Percentiles rank a stretch among this genome's conserved stretches.
Evolutionary conservation across 2,888 invertebrate genomes (phyloP).

Genomic region (Adelphocoris suturalis): DNA sequence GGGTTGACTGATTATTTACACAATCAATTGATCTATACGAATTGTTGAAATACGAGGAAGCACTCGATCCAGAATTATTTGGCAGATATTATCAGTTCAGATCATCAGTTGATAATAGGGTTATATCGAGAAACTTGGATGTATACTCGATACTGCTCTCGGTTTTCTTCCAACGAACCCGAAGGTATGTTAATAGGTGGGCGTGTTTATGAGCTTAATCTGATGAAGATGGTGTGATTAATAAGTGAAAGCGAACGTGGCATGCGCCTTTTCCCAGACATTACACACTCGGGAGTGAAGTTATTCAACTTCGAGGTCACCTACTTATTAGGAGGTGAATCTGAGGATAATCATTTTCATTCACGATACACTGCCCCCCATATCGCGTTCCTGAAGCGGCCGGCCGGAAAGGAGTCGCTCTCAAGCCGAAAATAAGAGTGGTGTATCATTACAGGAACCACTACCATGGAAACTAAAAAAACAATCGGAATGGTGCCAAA

Average conservation of each 20-base stretch:
- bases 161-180: neutral
- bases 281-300: constrained; percentile 5
- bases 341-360: constrained; percentile 7
- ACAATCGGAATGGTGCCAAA: neutral
- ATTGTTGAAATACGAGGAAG: too few species aligned
- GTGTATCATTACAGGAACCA: neutral
- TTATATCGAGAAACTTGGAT: neutral
- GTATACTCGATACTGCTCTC: neutral
- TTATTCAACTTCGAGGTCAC: constrained; percentile 47
- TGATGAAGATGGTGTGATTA: constrained; percentile 30
- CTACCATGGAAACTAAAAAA: neutral
- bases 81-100: neutral
- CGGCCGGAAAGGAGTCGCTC: neutral
- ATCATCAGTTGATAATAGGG: neutral
- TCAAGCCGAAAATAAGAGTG: too few species aligned
- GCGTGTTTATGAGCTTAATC: constrained; percentile 34
- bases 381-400: neutral
- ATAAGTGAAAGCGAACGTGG: constrained; percentile 40
- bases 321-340: constrained; percentile 31
- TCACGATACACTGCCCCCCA: neutral
- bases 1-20: too few species aligned
- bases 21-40: too few species aligned
- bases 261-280: constrained; percentile 45
- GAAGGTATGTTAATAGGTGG: constrained; percentile 31
- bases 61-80: too few species aligned